Base-by-base conservation (phyloP, 2,888 invertebrate species). In the Cryptosula pallasiana region DNA sequence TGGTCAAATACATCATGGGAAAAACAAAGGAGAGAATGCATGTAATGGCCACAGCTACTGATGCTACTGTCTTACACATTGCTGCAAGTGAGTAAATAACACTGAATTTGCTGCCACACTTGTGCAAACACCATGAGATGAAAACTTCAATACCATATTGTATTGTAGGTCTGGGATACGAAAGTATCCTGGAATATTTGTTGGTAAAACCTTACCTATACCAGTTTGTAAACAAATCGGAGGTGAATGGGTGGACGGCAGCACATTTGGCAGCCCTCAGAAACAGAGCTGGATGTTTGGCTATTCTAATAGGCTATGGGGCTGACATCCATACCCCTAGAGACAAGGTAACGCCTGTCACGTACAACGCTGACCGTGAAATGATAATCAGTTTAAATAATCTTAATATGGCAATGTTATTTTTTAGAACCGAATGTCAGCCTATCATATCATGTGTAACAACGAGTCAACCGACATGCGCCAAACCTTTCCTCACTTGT, bases 251-350 rank as follows among this genome's bases (percentile, higher is more conserved):
- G 2, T 63, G 63, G 63, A 63, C 32, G 2, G 63, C 63, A 9
- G 63, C 63, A n/a, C 63, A 63, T 63, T n/a, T 63, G 63, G 63
- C 63, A 13, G 63, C 32, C 3, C 5, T 63, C 3, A 63, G 63
- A n/a, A 63, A 63, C 27, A 20, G 27, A 27, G 25, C 63, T 27
- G 63, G 25, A 2, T 63, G 63, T 63, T 32, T 63, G n/a, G 63
- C 63, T n/a, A 63, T 63, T 32, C 32, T 63, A 2, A 63, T 63
- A 13, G 63, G 63, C 9, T 63, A 13, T 32, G 32, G 27, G 9
- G 63, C 63, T 13, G 63, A 63, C 32, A 27, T 63, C 5, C 27
- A 32, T 32, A 13, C 27, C 5, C 25, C 16, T 9, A 63, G 32
- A 32, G 63, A 63, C 27, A 63, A 63, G 32, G 63, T 63, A 25